These are phyloP conservation scores for Drosophila athabasca DNA, from an alignment of 1,140 invertebrate species.

Conservation along the genomic window DNA sequence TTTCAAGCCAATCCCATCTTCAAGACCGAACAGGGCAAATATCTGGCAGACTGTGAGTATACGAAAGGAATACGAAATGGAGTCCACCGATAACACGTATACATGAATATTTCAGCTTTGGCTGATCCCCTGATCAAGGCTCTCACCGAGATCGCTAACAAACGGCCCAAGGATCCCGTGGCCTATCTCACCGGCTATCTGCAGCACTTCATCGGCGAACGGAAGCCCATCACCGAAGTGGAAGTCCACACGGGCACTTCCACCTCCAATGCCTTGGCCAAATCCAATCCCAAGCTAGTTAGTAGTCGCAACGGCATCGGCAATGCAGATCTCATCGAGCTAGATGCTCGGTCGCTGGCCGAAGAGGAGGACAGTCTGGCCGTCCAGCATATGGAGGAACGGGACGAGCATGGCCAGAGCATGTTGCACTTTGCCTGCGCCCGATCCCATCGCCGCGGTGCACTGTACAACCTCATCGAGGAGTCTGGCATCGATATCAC, in stretches of 20 bases:
- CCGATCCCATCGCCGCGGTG: constrained; percentile 89
- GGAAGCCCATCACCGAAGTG: constrained; percentile 61
- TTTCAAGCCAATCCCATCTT: constrained; percentile 89
- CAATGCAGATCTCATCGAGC: constrained; percentile 54
- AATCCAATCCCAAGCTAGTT: constrained; percentile 23
- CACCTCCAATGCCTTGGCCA: constrained; percentile 47
- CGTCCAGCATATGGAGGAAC: constrained; percentile 69
- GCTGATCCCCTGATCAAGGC: constrained; percentile 94
- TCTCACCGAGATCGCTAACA: constrained; percentile 92
- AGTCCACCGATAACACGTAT: not conserved
- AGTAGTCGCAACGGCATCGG: constrained; percentile 33
- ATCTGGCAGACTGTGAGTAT: constrained; percentile 90
- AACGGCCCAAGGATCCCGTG: constrained; percentile 91
- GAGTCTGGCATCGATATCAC: constrained; percentile 91
- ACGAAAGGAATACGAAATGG: not conserved
- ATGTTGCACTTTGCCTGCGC: constrained; percentile 94
- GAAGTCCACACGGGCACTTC: constrained; percentile 64
- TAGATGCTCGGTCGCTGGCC: constrained; percentile 49
- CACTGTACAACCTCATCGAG: constrained; percentile 90
- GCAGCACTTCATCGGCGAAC: constrained; percentile 86
- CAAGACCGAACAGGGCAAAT: constrained; percentile 91
- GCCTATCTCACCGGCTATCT: constrained; percentile 92
- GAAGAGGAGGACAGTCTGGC: constrained; percentile 56
- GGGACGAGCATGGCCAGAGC: constrained; percentile 93
- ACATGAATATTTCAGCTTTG: constrained; percentile 85